Evolutionary conservation across 2,888 invertebrate species (phyloP).

Genomic region (Cryptocheilus praepositus): DNA sequence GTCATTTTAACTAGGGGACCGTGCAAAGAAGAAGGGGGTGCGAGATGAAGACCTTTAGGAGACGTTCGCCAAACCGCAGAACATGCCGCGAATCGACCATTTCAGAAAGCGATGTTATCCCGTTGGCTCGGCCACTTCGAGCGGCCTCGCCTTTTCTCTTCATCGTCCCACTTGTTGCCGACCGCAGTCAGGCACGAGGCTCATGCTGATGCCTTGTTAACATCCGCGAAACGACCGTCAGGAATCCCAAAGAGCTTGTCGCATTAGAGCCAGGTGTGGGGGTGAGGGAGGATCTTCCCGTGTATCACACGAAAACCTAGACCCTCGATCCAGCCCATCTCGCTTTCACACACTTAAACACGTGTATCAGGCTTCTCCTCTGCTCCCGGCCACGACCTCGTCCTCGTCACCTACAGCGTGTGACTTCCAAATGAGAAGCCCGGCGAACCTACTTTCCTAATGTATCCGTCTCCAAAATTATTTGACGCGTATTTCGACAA

Average conservation of each 20-base stretch:
- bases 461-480: too few relatives aligned
- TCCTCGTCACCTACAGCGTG: too few relatives aligned
- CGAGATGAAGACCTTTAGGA: conserved; percentile 45
- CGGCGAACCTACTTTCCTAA: too few relatives aligned
- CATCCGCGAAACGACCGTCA: conserved; percentile 68
- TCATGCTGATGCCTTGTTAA: conserved; percentile 73
- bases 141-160: conserved; percentile 42
- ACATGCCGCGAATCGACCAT: conserved; percentile 51
- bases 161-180: conserved; percentile 57
- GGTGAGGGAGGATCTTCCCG: neutral
- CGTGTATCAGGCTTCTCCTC: too few relatives aligned
- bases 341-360: too few relatives aligned
- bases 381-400: too few relatives aligned
- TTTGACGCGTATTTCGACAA: too few relatives aligned
- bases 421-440: too few relatives aligned
- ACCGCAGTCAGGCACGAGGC: conserved; percentile 67
- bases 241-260: conserved; percentile 73
- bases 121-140: conserved; percentile 28
- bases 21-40: neutral
- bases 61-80: conserved; percentile 49
- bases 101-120: conserved; percentile 43
- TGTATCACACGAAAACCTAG: neutral
- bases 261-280: conserved; percentile 59
- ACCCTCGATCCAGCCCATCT: neutral
- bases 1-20: too few relatives aligned